Evolutionary conservation across 2,888 invertebrate species (phyloP).

Genomic region (Acrobasis suavella): DNA sequence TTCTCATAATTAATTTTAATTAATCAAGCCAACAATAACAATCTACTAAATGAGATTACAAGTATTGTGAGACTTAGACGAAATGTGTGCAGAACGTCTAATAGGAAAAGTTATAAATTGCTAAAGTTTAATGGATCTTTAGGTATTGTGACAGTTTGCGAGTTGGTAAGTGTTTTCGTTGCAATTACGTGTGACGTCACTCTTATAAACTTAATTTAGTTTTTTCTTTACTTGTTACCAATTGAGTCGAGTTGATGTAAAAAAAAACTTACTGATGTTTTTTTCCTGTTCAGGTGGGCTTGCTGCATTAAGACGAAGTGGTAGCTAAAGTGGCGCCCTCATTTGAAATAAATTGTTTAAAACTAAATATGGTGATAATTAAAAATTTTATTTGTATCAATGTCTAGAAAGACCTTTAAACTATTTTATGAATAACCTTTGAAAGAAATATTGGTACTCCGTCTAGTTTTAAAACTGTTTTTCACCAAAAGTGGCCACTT

Average conservation of each 20-base stretch:
- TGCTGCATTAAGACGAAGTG: no score
- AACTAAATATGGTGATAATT: no score
- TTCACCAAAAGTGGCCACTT: no score
- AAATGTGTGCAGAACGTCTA: constrained; percentile 64
- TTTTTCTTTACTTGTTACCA: not conserved
- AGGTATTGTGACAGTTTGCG: constrained; percentile 74
- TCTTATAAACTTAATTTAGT: constrained; percentile 14
- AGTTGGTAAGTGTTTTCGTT: constrained; percentile 59
- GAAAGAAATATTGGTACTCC: no score
- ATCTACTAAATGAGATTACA: constrained; percentile 33
- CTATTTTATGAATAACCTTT: no score
- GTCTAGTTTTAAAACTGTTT: no score
- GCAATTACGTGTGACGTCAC: constrained; percentile 51
- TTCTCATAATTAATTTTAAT: constrained; percentile 2
- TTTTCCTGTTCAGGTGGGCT: no score
- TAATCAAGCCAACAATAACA: constrained; percentile 12
- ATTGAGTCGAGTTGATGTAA: not conserved
- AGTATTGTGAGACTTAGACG: constrained; percentile 43
- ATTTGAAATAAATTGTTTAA: no score
- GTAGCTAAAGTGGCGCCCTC: no score
- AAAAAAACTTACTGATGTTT: not conserved
- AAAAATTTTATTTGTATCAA: no score
- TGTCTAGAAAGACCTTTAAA: no score
- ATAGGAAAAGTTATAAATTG: constrained; percentile 75
- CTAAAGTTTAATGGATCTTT: constrained; percentile 75